Evolutionary conservation across 2,797 vertebrate genomes (phyloP), one percentile per base, ranked within the genome.

Genomic region (Pangasius sanitwongsei): DNA sequence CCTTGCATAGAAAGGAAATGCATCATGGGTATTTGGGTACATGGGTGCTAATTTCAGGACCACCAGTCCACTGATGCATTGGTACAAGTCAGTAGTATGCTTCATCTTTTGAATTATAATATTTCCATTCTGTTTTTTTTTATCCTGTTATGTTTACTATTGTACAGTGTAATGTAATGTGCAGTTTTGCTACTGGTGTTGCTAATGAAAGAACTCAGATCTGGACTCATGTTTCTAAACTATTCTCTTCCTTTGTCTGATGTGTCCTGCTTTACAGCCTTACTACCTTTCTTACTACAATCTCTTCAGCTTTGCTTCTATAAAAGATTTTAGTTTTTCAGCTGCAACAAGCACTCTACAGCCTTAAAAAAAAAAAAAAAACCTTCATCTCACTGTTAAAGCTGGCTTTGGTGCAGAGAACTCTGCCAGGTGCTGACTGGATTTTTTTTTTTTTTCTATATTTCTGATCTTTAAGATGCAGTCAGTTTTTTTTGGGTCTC

Each of bases 341-440:
- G 23, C 80, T 41, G 57, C 57, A 61, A 34, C 80, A 83, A 61
- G 6, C 34, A 3, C 5, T 61, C 78, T 23, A 41, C 53, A 82
- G 34, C 55, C 7, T 82, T 61, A 48, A 8, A 57, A 37, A 37
- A 37, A 8, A 57, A 16, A 55, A 55, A 23, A 34, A 23, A 81
- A 9, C 23, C 16, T 5, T 63, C 57, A 83, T 61, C 57, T 61
- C 12, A 63, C 23, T 63, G 57, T 63, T 61, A 83, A 83, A 83
- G 37, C 81, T 41, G 31, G 55, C 34, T 82, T 59, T 59, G n/a
- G 80, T 82, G 57, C 37, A 44, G 57, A 63, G 12, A 61, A 44
- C 81, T 28, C 57, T 83, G 57, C 37, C 81, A 63, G 57, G 34
- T 63, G 81, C 81, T 83, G 81, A 63, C 81, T 83, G 13, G 23